These are phyloP conservation scores for Talpa occidentalis DNA, from an alignment of 2,113 vertebrate genomes.

Conservation along the genomic window DNA sequence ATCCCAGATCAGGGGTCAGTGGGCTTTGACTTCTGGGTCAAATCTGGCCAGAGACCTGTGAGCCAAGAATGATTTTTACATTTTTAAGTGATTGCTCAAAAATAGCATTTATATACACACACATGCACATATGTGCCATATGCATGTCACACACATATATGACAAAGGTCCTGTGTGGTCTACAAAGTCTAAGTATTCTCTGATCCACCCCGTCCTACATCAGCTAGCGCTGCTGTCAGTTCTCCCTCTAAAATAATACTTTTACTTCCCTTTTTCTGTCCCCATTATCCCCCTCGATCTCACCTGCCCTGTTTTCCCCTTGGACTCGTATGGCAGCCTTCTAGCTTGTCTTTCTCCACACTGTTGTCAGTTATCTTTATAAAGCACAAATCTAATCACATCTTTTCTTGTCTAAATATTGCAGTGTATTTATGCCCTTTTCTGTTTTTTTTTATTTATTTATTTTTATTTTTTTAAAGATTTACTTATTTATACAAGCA, in stretches of 20 bases:
- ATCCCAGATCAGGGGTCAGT: background rate
- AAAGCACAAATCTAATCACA: background rate
- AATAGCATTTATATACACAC: background rate
- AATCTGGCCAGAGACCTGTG: background rate
- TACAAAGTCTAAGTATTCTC: background rate
- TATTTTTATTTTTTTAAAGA: too few relatives aligned
- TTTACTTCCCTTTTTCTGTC: background rate
- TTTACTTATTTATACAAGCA: too few relatives aligned
- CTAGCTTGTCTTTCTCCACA: background rate
- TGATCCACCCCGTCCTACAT: background rate
- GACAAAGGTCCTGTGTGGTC: background rate
- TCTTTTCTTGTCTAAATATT: background rate
- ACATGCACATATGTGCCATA: too few relatives aligned
- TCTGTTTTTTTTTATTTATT: too few relatives aligned
- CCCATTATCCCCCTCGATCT: background rate
- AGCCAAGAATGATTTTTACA: background rate
- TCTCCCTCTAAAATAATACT: background rate
- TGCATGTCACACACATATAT: background rate
- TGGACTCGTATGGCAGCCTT: background rate
- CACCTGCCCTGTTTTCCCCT: background rate
- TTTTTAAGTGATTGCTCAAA: constrained; percentile 46
- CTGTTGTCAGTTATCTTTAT: background rate
- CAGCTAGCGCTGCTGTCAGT: background rate
- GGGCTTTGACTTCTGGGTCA: background rate
- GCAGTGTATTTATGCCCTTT: background rate